Percentiles rank a stretch among this genome's conserved stretches.
phyloP scores from a whole-genome alignment of 2,113 vertebrate genomes.

The Oreochromis spilurus region DNA sequence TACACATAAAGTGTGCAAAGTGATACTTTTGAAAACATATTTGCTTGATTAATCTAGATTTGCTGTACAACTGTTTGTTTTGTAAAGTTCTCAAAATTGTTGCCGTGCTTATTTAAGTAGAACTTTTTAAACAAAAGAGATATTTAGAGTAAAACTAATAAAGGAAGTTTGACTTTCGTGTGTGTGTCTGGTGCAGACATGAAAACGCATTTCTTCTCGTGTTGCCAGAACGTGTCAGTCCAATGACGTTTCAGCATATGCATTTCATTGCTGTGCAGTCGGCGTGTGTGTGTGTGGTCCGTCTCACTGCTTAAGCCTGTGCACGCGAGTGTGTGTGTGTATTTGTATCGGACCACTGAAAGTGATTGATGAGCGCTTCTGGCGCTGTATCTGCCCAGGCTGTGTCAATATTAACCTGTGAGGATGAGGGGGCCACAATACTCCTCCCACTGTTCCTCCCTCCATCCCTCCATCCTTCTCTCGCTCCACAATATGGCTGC shows the following conservation, averaged over 20 bases:
- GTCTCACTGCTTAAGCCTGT: background rate
- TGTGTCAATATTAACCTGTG: constrained; percentile 75
- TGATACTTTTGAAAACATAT: constrained; percentile 61
- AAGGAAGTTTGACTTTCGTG: background rate
- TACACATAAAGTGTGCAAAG: constrained; percentile 46
- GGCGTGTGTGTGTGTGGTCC: constrained; percentile 18
- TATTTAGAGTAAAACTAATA: constrained; percentile 7
- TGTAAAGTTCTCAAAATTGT: constrained; percentile 45
- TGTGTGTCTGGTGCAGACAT: background rate
- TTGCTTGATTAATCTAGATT: constrained; percentile 63
- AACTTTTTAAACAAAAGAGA: constrained; percentile 35
- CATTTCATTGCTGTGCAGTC: background rate
- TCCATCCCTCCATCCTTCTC: constrained; percentile 31
- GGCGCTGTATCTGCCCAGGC: constrained; percentile 61
- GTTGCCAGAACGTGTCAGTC: background rate
- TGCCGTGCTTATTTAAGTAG: constrained; percentile 46
- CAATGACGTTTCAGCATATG: background rate
- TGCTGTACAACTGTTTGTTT: constrained; percentile 61
- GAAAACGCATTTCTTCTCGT: background rate
- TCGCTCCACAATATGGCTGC: constrained; percentile 58
- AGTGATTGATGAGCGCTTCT: constrained; percentile 61
- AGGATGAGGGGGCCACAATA: constrained; percentile 57
- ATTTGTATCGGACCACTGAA: constrained; percentile 49
- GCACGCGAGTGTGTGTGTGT: background rate
- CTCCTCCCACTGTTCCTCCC: constrained; percentile 28